phyloP scores from a whole-genome alignment of 2,797 vertebrate genomes.

The Poecilia velifera region DNA sequence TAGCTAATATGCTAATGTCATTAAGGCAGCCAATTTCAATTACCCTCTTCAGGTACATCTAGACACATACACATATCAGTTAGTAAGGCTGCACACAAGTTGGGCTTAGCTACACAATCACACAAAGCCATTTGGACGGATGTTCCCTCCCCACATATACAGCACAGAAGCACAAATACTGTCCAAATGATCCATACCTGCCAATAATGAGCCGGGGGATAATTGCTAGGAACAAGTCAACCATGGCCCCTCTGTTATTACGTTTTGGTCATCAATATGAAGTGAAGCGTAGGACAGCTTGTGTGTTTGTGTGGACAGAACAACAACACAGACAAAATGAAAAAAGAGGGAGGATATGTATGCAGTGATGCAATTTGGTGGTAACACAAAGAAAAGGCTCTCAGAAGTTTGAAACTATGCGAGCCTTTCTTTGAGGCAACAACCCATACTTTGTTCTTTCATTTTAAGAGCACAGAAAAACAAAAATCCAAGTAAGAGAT shows the following conservation, averaged over 20 bases:
- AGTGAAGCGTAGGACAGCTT: slow-evolving; percentile 25
- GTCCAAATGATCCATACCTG: slow-evolving; percentile 23
- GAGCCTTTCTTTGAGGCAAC: not conserved
- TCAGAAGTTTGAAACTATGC: slow-evolving; percentile 24
- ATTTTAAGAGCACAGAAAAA: not conserved
- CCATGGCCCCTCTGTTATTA: slow-evolving; percentile 52
- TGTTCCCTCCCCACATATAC: not conserved
- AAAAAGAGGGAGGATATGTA: not conserved
- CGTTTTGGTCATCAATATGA: slow-evolving; percentile 47
- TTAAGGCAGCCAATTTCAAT: slow-evolving; percentile 60
- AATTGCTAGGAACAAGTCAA: slow-evolving; percentile 55
- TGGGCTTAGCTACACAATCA: not conserved
- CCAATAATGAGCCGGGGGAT: slow-evolving; percentile 48
- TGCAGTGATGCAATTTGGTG: slow-evolving; percentile 49
- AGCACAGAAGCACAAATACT: not conserved
- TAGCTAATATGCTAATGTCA: slow-evolving; percentile 50
- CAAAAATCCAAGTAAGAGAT: not conserved
- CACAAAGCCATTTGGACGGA: not conserved
- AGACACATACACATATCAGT: slow-evolving; percentile 6
- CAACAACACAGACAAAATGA: not conserved
- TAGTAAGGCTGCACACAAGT: not conserved
- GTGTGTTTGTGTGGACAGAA: slow-evolving; percentile 9
- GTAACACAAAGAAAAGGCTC: slow-evolving; percentile 39
- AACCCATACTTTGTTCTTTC: not conserved
- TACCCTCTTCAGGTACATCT: slow-evolving; percentile 28